Conservation (phyloP, 2,888 invertebrate species). For the Caenorhabditis macrosperma region DNA sequence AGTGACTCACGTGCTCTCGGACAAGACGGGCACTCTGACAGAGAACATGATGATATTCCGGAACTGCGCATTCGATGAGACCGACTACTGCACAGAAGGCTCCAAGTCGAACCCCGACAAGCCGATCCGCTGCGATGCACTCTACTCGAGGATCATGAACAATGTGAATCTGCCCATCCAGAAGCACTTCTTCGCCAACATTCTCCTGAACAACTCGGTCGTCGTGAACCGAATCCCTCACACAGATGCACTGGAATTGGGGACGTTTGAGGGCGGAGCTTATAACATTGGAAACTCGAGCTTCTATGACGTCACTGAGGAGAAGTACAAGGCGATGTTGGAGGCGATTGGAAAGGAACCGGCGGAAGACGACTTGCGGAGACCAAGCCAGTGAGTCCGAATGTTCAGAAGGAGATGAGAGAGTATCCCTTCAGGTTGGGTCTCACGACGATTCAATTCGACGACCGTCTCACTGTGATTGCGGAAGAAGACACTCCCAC, state of each 20-base stretch:
- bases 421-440: slow-evolving; percentile 14
- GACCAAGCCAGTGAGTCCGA: slow-evolving; percentile 35
- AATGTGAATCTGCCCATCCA: slow-evolving; percentile 36
- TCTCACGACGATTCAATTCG: slow-evolving; percentile 40
- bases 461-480: slow-evolving; percentile 51
- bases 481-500: slow-evolving; percentile 48
- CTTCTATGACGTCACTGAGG: slow-evolving; percentile 66
- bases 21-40: slow-evolving; percentile 86
- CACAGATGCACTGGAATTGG: slow-evolving; percentile 81
- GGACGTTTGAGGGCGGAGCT: slow-evolving; percentile 73
- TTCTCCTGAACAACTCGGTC: slow-evolving; percentile 96
- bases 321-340: slow-evolving; percentile 53
- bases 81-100: slow-evolving; percentile 57
- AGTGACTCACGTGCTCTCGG: slow-evolving; percentile 73
- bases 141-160: slow-evolving; percentile 33
- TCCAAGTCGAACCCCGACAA: slow-evolving; percentile 29
- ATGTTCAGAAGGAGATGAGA: neutral
- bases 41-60: slow-evolving; percentile 98
- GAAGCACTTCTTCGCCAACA: slow-evolving; percentile 86
- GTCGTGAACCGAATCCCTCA: slow-evolving; percentile 91
- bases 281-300: slow-evolving; percentile 72
- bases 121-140: slow-evolving; percentile 24
- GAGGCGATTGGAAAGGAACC: slow-evolving; percentile 41
- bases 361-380: slow-evolving; percentile 1
- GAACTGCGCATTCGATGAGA: slow-evolving; percentile 83